Evolutionary conservation across 2,113 vertebrate species (phyloP), one percentile per base, ranked within the genome.

Genomic region (Scomber colias): DNA sequence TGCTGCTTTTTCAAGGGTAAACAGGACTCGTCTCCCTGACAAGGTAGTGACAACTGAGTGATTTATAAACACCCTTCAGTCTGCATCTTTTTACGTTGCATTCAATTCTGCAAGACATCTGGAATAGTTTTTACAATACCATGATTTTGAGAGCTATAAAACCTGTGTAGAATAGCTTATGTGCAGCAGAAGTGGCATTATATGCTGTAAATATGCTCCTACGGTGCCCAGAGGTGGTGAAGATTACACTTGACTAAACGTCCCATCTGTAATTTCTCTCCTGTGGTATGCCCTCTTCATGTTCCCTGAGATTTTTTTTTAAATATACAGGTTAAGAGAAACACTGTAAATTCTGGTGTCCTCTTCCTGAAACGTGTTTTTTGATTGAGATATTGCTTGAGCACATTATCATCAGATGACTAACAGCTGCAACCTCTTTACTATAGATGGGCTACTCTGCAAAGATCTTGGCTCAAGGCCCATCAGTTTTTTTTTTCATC

Each of bases 1-100:
- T 91, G 85, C 81, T 73, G 77, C 73, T 84, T 92, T 72, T 93
- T 93, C 93, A 94, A 95, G 92, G 94, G 91, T 94, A 95, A 95
- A 95, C 92, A 93, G 90, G 82, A 79, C 79, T 89, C 40, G 56
- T 87, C 82, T 85, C 70, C 66, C 79, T 85, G 83, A 85, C 72
- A 72, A 89, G 62, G 75, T 88, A 79, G 81, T 53, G 84, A 81
- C 83, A 85, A 76, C 75, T 70, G 61, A 80, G 67, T 74, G 64
- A 84, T 90, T 91, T 84, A 76, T 82, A 85, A 92, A 89, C 84
- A 84, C 81, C 71, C 79, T 78, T 27, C 55, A 72, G 63, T 71
- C 60, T 66, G 24, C 45, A 74, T 27, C 57, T 44, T 35, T 66
- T 53, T 35, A 19, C 27, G 48, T 15, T 24, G 46, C 40, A 68